phyloP scores from a whole-genome alignment of 2,888 invertebrate species.

The Melitaea athalia region DNA sequence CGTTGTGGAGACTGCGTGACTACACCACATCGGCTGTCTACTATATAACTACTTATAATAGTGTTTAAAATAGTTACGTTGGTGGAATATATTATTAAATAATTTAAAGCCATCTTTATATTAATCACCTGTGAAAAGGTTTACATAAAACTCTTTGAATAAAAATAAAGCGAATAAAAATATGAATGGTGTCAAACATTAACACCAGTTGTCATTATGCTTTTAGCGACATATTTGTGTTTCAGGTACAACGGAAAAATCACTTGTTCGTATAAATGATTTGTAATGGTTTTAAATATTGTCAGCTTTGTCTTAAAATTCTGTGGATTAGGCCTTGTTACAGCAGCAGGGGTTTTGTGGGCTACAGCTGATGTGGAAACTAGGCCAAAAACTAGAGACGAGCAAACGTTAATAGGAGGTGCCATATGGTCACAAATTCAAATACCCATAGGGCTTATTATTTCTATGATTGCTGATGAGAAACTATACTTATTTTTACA shows the following conservation, averaged over 20 bases:
- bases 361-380: constrained; percentile 50
- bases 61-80: too few relatives aligned
- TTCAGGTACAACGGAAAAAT: neutral
- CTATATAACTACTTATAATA: too few relatives aligned
- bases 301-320: constrained; percentile 51
- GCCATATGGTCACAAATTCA: constrained; percentile 69
- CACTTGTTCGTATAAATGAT: constrained; percentile 2
- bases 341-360: constrained; percentile 60
- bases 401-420: constrained; percentile 65
- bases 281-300: constrained; percentile 32
- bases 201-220: neutral
- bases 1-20: too few relatives aligned
- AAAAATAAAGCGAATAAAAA: neutral
- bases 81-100: too few relatives aligned
- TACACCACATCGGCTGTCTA: too few relatives aligned
- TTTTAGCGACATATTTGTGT: neutral
- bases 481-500: constrained; percentile 49
- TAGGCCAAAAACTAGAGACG: constrained; percentile 59
- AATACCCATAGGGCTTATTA: constrained; percentile 60
- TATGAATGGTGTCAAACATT: neutral
- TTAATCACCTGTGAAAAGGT: too few relatives aligned
- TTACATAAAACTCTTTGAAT: neutral
- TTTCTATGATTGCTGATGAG: constrained; percentile 54
- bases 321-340: constrained; percentile 50
- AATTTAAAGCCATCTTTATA: too few relatives aligned